A percentile compares a stretch with the other conserved stretches of the same genome.
phyloP scores from a whole-genome alignment of 1,140 invertebrate genomes.

The Drosophila tristis region DNA sequence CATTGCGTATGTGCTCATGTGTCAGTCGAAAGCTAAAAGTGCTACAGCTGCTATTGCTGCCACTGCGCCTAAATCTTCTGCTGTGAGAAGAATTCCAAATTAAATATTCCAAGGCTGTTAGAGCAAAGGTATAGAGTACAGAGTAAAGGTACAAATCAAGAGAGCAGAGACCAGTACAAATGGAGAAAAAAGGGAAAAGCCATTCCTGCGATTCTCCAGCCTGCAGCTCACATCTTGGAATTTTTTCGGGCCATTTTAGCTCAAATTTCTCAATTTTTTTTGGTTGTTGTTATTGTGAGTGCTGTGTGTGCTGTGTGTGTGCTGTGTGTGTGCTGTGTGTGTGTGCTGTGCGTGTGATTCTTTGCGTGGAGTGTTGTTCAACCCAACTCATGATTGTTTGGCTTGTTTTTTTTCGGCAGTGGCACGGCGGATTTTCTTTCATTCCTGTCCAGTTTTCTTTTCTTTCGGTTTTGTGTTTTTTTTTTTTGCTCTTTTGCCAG shows the following conservation, averaged over 20 bases:
- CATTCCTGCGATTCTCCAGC: conserved; percentile 14
- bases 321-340: conserved; percentile 12
- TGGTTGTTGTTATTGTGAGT: neutral
- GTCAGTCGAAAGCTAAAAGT: no score
- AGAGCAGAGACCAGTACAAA: no score
- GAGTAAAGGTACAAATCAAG: no score
- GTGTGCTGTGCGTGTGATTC: conserved; percentile 1
- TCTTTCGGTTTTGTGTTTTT: conserved; percentile 22
- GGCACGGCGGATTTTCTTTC: neutral
- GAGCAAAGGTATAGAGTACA: no score
- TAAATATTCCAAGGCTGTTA: neutral
- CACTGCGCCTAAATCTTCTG: no score
- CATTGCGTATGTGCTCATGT: no score
- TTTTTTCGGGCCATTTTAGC: conserved; percentile 50
- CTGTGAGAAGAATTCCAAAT: neutral
- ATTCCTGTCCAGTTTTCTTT: conserved; percentile 12
- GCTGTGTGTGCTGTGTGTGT: conserved; percentile 10
- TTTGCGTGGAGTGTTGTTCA: conserved; percentile 1
- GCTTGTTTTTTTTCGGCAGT: conserved; percentile 2
- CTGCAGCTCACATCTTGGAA: conserved; percentile 32
- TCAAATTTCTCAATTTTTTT: conserved; percentile 48
- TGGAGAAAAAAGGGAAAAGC: conserved; percentile 6
- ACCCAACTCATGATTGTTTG: conserved; percentile 49
- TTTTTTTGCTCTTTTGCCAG: conserved; percentile 45
- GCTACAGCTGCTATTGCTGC: no score